Base-by-base conservation (phyloP, 2,797 vertebrate genomes). In the Diceros bicornis region DNA sequence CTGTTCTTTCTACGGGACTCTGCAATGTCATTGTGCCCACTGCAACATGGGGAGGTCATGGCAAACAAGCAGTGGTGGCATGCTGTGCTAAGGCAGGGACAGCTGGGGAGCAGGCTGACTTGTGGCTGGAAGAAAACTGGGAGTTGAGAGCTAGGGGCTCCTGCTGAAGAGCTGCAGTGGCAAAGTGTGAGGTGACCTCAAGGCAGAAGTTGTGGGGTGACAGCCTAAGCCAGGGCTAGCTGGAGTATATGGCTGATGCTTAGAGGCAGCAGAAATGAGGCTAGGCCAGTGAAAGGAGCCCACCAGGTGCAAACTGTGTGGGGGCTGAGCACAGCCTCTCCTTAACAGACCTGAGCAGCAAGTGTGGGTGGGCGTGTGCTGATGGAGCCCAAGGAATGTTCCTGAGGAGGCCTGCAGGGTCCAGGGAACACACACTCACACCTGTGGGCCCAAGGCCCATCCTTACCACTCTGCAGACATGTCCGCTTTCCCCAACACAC, bases 91-190 rank as follows among this genome's bases (percentile, higher is more conserved):
- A 47, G 62, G 50, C 50, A 18, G 20, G 41, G 62, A 4, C 20
- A 68, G 71, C 79, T 16, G 13, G 55, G 74, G 25, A 11, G 25
- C 41, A 3, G 1, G 41, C 7, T 62, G 17, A 1, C 29, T 37
- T 47, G 52, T 34, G 41, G 2, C 7, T 32, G 44, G 68, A 50
- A 61, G 41, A 78, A 50, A 23, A 32, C n/a, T 52, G 57, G 52
- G 7, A 37, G 21, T 4, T 7, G 55, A 74, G 27, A 71, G 55
- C 77, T 14, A 2, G 25, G 44, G 4, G n/a, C 20, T 7, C 47
- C 13, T 25, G 10, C 27, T 3, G 14, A 2, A 50, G 25, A 71
- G 41, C 52, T n/a, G 62, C 12, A 2, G 2, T 0, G 27, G 66
- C 41, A 32, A 59, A 23, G 62, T 4, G 0, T 23, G 29, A 64